phyloP scores from a whole-genome alignment of 2,888 invertebrate genomes.

The Eilema depressum region DNA sequence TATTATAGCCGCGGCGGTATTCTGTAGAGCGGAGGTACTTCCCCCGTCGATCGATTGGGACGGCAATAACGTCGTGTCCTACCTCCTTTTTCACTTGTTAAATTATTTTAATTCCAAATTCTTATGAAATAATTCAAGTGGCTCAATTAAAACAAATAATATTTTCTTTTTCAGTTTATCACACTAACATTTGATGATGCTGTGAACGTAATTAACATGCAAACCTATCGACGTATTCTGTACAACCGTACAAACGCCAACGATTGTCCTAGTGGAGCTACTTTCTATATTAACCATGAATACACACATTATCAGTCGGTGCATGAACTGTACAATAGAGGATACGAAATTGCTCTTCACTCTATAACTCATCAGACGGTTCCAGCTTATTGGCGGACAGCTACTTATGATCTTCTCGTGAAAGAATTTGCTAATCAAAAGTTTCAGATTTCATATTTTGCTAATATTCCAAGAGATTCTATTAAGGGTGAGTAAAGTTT shows the following conservation, averaged over 20 bases:
- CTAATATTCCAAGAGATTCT: conserved; percentile 78
- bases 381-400: conserved; percentile 86
- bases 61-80: too few species aligned
- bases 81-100: too few species aligned
- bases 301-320: conserved; percentile 90
- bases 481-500: conserved; percentile 65
- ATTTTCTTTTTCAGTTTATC: conserved; percentile 86
- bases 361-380: conserved; percentile 88
- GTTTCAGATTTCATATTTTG: conserved; percentile 80
- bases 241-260: conserved; percentile 88
- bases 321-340: conserved; percentile 86
- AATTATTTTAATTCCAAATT: background rate
- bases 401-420: conserved; percentile 79
- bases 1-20: too few species aligned
- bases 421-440: conserved; percentile 88
- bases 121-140: background rate
- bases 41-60: too few species aligned
- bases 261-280: conserved; percentile 87
- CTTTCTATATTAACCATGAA: conserved; percentile 91
- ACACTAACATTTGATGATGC: conserved; percentile 90
- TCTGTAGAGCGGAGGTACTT: too few species aligned
- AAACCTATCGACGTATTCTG: conserved; percentile 84
- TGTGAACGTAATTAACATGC: conserved; percentile 84
- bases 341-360: conserved; percentile 91
- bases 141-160: background rate